Percentiles rank a stretch among this genome's conserved stretches.
Evolutionary conservation across 2,888 invertebrate species (phyloP).

Genomic region (Philopedon plagiatum): DNA sequence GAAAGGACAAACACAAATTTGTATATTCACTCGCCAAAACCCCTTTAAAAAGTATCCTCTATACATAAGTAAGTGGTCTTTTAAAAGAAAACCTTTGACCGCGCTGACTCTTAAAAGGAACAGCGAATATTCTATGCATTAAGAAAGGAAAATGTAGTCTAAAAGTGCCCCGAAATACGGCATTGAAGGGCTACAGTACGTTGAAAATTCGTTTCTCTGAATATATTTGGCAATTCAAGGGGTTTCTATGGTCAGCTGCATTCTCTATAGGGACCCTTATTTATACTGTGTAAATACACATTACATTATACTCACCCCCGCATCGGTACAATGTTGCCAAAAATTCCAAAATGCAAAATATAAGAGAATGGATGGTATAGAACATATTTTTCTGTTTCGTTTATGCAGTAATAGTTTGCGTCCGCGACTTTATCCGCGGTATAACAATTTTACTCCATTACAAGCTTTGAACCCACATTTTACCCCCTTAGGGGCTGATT

Average conservation of each 20-base stretch:
- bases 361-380: too few species aligned
- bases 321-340: constrained; percentile 25
- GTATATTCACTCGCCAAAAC: constrained; percentile 23
- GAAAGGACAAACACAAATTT: constrained; percentile 22
- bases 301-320: constrained; percentile 58
- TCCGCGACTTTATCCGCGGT: too few species aligned
- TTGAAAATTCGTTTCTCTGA: constrained; percentile 51
- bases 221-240: constrained; percentile 68
- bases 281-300: constrained; percentile 70
- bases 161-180: constrained; percentile 41
- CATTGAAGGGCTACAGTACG: constrained; percentile 35
- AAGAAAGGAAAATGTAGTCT: constrained; percentile 60
- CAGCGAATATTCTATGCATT: constrained; percentile 66
- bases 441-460: too few species aligned
- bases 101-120: constrained; percentile 55
- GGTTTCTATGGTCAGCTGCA: constrained; percentile 66
- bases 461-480: too few species aligned
- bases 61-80: constrained; percentile 64
- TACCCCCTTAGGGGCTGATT: too few species aligned
- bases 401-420: too few species aligned
- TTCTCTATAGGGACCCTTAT: constrained; percentile 66
- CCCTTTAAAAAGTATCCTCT: constrained; percentile 63
- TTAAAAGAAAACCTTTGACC: constrained; percentile 58
- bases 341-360: too few species aligned
- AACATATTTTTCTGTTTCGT: too few species aligned